Evolutionary conservation across 2,113 vertebrate genomes (phyloP).

Genomic region (Apistogramma diplotaenia): DNA sequence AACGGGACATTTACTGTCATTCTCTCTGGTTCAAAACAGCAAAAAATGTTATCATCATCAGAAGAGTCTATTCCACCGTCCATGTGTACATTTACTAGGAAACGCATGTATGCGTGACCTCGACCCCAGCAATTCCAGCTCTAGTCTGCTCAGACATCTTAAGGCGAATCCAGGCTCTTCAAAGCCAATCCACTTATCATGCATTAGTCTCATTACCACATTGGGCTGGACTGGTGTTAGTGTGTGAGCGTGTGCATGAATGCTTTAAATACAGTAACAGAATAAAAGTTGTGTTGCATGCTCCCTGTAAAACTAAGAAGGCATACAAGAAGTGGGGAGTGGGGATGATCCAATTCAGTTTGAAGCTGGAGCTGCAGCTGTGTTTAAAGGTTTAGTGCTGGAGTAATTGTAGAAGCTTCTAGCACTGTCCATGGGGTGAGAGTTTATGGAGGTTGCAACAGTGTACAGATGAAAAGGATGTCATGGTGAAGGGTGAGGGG

Average conservation of each 20-base stretch:
- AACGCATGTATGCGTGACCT: constrained; percentile 45
- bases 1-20: background rate
- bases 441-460: background rate
- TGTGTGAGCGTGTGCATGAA: background rate
- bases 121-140: constrained; percentile 62
- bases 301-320: background rate
- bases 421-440: background rate
- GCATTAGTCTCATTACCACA: constrained; percentile 77
- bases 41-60: background rate
- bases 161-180: constrained; percentile 65
- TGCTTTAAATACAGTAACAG: constrained; percentile 26
- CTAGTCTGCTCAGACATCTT: constrained; percentile 76
- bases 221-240: constrained; percentile 37
- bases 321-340: background rate
- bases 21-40: background rate
- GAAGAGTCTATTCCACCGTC: background rate
- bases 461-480: background rate
- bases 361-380: background rate
- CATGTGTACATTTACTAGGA: constrained; percentile 6
- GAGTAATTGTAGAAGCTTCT: constrained; percentile 4
- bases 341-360: too few species aligned
- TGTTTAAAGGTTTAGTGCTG: constrained; percentile 25
- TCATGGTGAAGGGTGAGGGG: background rate
- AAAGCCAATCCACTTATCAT: constrained; percentile 77
- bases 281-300: background rate